A percentile compares a stretch with the other conserved stretches of the same genome.
Evolutionary conservation across 2,888 invertebrate species (phyloP).

Genomic region (Glaucopsyche alexis): DNA sequence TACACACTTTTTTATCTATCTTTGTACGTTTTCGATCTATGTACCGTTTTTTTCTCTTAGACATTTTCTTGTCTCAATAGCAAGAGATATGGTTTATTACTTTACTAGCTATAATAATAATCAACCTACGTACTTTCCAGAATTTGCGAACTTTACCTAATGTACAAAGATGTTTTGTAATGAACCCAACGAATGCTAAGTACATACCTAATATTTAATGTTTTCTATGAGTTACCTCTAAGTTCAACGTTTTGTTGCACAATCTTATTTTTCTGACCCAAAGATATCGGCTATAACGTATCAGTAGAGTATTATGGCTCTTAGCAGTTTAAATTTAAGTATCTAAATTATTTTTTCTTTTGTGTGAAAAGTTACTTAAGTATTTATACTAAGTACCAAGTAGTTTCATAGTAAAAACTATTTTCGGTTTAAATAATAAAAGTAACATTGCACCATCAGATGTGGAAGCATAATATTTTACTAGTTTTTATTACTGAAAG

Average conservation of each 20-base stretch:
- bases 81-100: neutral
- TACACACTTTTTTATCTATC: neutral
- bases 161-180: no score
- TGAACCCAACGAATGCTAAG: no score
- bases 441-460: conserved; percentile 16
- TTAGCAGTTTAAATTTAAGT: neutral
- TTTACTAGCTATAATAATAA: neutral
- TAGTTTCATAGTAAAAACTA: neutral
- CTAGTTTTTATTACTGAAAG: conserved; percentile 27
- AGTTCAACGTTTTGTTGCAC: no score
- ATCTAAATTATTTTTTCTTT: neutral
- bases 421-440: neutral
- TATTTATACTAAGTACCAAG: neutral
- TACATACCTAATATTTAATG: no score
- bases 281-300: no score
- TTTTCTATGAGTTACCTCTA: no score
- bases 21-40: neutral
- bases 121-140: neutral
- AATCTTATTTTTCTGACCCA: no score
- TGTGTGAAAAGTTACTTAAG: neutral
- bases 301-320: no score
- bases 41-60: neutral
- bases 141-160: neutral
- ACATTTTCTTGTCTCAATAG: neutral
- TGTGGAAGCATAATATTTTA: conserved; percentile 30